Conservation (phyloP, 2,888 invertebrate genomes). For the Schizaphis graminum region DNA sequence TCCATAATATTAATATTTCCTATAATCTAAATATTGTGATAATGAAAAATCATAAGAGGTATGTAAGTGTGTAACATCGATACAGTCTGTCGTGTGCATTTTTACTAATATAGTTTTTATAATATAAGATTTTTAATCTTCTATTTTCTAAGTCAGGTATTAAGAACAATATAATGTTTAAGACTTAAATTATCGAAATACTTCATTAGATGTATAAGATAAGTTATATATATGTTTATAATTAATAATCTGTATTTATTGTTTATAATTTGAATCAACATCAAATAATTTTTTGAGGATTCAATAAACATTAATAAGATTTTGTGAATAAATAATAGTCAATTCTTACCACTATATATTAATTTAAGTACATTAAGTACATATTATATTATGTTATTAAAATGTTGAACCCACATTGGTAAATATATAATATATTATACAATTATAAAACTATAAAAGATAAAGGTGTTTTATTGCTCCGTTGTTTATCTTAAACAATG, state of each 20-base stretch:
- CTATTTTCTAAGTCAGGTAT: neutral
- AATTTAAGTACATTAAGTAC: neutral
- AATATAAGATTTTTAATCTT: neutral
- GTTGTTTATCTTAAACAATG: neutral
- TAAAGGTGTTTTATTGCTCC: neutral
- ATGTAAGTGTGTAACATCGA: neutral
- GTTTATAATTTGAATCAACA: no score
- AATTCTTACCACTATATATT: neutral
- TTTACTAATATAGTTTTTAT: neutral
- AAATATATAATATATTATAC: no score
- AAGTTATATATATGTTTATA: neutral
- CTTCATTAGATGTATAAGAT: neutral
- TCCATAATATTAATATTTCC: neutral
- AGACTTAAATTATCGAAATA: neutral
- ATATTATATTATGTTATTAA: neutral
- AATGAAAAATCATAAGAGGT: neutral
- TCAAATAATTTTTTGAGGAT: no score
- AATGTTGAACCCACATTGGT: neutral
- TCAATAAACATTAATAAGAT: neutral
- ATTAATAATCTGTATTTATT: neutral
- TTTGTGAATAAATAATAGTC: neutral
- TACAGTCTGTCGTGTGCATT: neutral
- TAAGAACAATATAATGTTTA: neutral
- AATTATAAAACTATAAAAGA: no score
- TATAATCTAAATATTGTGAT: neutral